These are phyloP conservation scores for Bovichtus variegatus DNA, from an alignment of 2,797 vertebrate genomes.

Conservation along the genomic window DNA sequence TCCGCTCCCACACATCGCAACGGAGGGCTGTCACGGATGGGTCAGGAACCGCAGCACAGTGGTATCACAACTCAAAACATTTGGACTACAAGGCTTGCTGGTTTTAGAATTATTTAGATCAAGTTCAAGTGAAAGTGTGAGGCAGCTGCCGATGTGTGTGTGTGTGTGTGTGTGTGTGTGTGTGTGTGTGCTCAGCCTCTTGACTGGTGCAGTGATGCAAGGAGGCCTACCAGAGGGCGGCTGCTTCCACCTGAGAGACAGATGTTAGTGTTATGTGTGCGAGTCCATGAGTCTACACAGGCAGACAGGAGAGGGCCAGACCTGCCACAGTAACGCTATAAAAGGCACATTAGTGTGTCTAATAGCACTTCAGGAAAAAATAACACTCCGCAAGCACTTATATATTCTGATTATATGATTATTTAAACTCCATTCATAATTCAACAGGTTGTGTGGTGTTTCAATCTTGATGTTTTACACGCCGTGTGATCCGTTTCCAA, in stretches of 20 bases:
- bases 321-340: slow-evolving; percentile 3
- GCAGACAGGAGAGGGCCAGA: slow-evolving; percentile 3
- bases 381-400: not conserved
- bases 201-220: slow-evolving; percentile 59
- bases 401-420: not conserved
- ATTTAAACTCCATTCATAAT: not conserved
- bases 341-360: slow-evolving; percentile 33
- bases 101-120: slow-evolving; percentile 42
- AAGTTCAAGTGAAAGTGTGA: slow-evolving; percentile 44
- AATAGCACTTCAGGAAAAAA: slow-evolving; percentile 6
- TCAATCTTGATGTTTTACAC: slow-evolving; percentile 3
- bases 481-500: not conserved
- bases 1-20: slow-evolving; percentile 48
- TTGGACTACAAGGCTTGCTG: slow-evolving; percentile 15
- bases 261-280: slow-evolving; percentile 52
- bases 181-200: slow-evolving; percentile 38
- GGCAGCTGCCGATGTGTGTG: slow-evolving; percentile 15
- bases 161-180: slow-evolving; percentile 37
- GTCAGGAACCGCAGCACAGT: slow-evolving; percentile 4
- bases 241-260: slow-evolving; percentile 70
- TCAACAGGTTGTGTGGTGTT: not conserved
- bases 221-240: slow-evolving; percentile 42
- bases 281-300: slow-evolving; percentile 13
- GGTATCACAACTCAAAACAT: slow-evolving; percentile 33
- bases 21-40: slow-evolving; percentile 32